Evolutionary conservation across 2,113 vertebrate species (phyloP).

Genomic region (Chloebia gouldiae): DNA sequence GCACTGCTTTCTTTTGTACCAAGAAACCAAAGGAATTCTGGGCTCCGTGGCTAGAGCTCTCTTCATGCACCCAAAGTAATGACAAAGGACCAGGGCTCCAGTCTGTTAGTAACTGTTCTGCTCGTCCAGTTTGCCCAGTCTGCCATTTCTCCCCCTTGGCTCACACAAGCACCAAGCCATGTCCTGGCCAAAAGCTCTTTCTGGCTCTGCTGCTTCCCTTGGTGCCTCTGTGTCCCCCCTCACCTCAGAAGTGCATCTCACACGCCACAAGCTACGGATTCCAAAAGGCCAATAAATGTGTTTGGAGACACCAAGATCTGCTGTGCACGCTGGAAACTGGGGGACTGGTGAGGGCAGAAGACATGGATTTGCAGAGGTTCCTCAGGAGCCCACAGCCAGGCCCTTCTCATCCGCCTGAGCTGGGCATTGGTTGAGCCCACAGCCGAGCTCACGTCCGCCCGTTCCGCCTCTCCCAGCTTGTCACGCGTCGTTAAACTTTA

Average conservation of each 20-base stretch:
- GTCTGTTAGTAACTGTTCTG: neutral
- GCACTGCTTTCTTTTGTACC: neutral
- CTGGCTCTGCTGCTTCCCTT: neutral
- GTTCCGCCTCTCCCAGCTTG: neutral
- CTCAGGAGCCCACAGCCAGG: fast-evolving
- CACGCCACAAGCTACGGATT: fast-evolving
- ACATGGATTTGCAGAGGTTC: neutral
- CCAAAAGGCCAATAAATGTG: neutral
- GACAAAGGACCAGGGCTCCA: neutral
- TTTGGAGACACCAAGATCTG: neutral
- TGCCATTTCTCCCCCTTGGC: neutral
- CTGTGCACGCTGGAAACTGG: fast-evolving
- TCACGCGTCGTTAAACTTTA: neutral
- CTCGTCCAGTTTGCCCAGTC: neutral
- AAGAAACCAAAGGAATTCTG: neutral
- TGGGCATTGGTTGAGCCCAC: neutral
- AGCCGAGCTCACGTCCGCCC: neutral
- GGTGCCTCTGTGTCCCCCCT: neutral
- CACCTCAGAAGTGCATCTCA: fast-evolving
- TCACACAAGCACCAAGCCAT: fast-evolving
- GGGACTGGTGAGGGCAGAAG: neutral
- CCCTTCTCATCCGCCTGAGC: fast-evolving
- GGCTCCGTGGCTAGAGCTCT: neutral
- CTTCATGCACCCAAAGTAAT: neutral
- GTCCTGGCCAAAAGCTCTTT: neutral